Conservation (phyloP, 23 tunicate genomes). For the Corella eumyota region DNA sequence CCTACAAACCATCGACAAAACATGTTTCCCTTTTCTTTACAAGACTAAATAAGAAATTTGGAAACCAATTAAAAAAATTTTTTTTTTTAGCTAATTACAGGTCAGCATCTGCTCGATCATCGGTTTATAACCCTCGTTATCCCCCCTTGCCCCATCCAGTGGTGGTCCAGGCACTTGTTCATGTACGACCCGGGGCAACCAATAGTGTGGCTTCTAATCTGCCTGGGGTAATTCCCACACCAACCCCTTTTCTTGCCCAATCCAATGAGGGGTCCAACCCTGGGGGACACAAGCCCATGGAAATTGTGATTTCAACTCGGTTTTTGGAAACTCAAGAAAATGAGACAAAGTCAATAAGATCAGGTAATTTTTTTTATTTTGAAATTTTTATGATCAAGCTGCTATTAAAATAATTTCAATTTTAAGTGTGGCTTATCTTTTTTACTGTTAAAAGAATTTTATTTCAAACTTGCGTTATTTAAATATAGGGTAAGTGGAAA, state of each 20-base stretch:
- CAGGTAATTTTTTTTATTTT: no score
- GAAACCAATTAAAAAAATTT: not conserved
- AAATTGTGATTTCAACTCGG: slow-evolving; percentile 44
- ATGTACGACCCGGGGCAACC: slow-evolving; percentile 46
- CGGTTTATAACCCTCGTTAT: slow-evolving; percentile 36
- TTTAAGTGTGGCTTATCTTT: no score
- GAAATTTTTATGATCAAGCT: no score
- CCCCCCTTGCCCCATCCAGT: slow-evolving; percentile 72
- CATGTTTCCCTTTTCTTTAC: no score
- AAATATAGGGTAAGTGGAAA: no score
- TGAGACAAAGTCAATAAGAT: no score
- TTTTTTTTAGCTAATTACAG: slow-evolving; percentile 25
- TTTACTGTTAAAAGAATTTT: no score
- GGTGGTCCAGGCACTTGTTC: slow-evolving; percentile 50
- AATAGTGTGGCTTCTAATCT: slow-evolving; percentile 11
- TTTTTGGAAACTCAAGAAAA: slow-evolving; percentile 7
- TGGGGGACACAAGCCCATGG: slow-evolving; percentile 15
- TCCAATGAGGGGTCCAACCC: slow-evolving; percentile 22
- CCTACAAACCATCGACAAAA: no score
- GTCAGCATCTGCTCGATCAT: slow-evolving; percentile 8
- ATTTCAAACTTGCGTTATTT: no score
- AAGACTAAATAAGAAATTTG: no score
- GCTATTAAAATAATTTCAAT: no score
- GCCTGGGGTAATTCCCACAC: slow-evolving; percentile 28
- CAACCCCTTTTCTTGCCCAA: slow-evolving; percentile 24